phyloP scores from a whole-genome alignment of 2,113 vertebrate genomes.

The Tapirus terrestris region DNA sequence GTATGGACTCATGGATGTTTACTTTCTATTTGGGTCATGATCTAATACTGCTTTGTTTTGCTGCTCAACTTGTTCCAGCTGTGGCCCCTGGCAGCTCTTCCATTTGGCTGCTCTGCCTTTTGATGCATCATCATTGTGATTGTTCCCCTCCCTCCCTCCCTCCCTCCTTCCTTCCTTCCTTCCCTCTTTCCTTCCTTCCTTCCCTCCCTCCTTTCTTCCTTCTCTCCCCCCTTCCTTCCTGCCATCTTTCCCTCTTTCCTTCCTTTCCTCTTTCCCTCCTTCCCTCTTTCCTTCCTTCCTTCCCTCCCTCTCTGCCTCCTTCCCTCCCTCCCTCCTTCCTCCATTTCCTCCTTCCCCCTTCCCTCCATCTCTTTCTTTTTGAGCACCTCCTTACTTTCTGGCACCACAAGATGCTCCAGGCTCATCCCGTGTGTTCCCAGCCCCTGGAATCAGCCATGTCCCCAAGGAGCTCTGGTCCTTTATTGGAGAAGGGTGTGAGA shows the following conservation, averaged over 20 bases:
- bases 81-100: background rate
- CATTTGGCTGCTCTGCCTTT: background rate
- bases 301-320: fast-evolving
- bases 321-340: no score
- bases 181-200: background rate
- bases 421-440: background rate
- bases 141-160: background rate
- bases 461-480: background rate
- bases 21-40: background rate
- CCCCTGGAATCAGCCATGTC: background rate
- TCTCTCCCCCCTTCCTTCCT: background rate
- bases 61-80: background rate
- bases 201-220: background rate
- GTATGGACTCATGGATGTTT: background rate
- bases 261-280: no score
- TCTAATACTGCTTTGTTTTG: background rate
- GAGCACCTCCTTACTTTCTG: background rate
- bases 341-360: background rate
- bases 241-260: background rate
- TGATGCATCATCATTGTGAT: background rate
- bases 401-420: background rate
- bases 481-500: background rate
- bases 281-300: no score
- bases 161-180: fast-evolving
- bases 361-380: no score